Percentiles rank a stretch among this genome's conserved stretches.
phyloP scores from a whole-genome alignment of 2,888 invertebrate species.

The Rhaphigaster nebulosa region DNA sequence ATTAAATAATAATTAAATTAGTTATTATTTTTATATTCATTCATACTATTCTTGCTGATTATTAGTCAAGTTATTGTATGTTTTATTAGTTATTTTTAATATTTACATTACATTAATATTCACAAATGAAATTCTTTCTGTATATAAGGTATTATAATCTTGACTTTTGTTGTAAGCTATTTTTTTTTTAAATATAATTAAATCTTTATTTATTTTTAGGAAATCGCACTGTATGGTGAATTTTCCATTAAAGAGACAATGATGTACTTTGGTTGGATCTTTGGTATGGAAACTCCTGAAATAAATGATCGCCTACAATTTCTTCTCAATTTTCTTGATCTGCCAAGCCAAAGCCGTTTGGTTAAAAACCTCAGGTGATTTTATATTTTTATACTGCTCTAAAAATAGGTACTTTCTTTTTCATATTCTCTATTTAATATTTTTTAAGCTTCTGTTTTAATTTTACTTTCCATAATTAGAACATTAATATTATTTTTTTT shows the following conservation, averaged over 20 bases:
- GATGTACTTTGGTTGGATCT: conserved; percentile 97
- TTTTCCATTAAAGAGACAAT: conserved; percentile 95
- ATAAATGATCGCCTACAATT: conserved; percentile 87
- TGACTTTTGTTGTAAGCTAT: neutral
- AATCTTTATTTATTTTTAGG: conserved; percentile 71
- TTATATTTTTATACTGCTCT: neutral
- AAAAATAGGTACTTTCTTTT: no score
- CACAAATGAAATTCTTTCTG: no score
- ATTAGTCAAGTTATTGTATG: no score
- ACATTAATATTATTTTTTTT: neutral
- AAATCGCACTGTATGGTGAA: conserved; percentile 91
- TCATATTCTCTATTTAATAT: no score
- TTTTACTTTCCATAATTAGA: neutral
- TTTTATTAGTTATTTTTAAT: no score
- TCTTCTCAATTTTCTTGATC: conserved; percentile 88
- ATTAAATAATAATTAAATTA: no score
- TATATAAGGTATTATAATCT: neutral
- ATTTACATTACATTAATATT: no score
- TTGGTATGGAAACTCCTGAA: conserved; percentile 88
- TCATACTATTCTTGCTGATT: no score
- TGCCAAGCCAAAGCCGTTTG: conserved; percentile 87
- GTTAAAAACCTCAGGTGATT: conserved; percentile 74
- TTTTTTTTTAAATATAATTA: neutral
- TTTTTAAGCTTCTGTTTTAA: neutral
- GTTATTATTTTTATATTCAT: no score